These are phyloP conservation scores for Zaprionus ghesquierei DNA, from an alignment of 1,140 invertebrate species.

Conservation along the genomic window DNA sequence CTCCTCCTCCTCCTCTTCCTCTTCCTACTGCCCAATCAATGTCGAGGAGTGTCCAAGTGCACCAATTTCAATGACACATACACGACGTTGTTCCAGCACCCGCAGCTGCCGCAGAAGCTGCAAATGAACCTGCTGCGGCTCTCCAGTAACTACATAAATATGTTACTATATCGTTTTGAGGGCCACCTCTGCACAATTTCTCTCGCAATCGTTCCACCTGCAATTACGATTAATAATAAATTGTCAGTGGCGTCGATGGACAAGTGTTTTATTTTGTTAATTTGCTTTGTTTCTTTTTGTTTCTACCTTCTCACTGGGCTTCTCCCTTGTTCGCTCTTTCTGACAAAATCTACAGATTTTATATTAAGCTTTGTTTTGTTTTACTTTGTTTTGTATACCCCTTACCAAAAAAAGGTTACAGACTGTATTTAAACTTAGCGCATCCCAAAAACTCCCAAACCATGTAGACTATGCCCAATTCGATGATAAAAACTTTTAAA, in stretches of 20 bases:
- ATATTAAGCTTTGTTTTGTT: constrained; percentile 61
- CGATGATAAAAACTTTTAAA: too few species aligned
- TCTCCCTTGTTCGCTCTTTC: neutral
- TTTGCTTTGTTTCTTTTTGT: constrained; percentile 45
- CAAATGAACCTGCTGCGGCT: constrained; percentile 35
- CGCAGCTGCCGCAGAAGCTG: constrained; percentile 7
- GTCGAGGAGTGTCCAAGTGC: constrained; percentile 56
- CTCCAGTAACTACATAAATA: constrained; percentile 25
- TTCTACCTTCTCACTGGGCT: constrained; percentile 4
- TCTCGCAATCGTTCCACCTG: constrained; percentile 46
- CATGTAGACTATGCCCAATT: too few species aligned
- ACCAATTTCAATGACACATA: constrained; percentile 62
- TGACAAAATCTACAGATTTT: constrained; percentile 18
- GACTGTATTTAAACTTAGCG: too few species aligned
- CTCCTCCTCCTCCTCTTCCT: constrained; percentile 5
- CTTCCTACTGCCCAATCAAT: neutral
- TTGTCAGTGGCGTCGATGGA: constrained; percentile 63
- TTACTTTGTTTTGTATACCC: constrained; percentile 19
- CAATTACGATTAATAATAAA: constrained; percentile 73
- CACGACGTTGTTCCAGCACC: constrained; percentile 3
- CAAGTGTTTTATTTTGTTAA: constrained; percentile 56
- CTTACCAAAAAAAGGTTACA: neutral
- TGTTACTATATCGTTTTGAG: constrained; percentile 18
- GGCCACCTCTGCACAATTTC: constrained; percentile 42
- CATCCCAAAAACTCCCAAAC: too few species aligned